Evolutionary conservation across 1,140 invertebrate genomes (phyloP), one percentile per base, ranked within the genome.

Genomic region (Drosophila micromelanica): DNA sequence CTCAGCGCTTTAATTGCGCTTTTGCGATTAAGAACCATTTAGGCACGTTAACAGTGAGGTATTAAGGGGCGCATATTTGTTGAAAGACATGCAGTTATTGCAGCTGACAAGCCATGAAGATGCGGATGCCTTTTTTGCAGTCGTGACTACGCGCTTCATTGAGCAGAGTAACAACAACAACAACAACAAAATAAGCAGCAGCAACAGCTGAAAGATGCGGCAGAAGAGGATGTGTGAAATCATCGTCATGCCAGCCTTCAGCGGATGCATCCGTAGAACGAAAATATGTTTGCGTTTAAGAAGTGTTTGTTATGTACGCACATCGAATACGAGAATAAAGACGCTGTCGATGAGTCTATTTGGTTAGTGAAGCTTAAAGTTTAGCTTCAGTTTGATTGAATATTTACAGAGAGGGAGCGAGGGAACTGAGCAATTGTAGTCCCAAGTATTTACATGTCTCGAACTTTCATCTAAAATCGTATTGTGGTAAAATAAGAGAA

Each of bases 71-170:
- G 32, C 0, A 6, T 5, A 27, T 3, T 3, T 32, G 5, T 35
- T 35, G 32, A 35, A 40, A 48, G 35, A 32, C 17, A 67, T 49
- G 67, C 70, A 59, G 61, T 37, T 38, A 68, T 65, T 73, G 75
- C 57, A 72, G 38, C 63, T 52, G 61, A 79, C 60, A 70, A 70
- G 67, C 48, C 76, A 56, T 67, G 61, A 67, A 67, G 72, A 73
- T 61, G 69, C 51, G 46, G 46, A 32, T 76, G 75, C 55, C 51
- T 27, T 43, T 60, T 35, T 57, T 71, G 17, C 71, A 73, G 69
- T 63, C 64, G 64, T 65, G 76, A 71, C 77, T 73, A 70, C 68
- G 72, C 79, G 77, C 82, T 89, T 79, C 82, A 89, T 82, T 87
- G 82, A 78, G 68, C 82, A 87, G 43, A 67, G 57, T 57, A 75